phyloP scores from a whole-genome alignment of 1,140 invertebrate genomes.

The Caenorhabditis latens region DNA sequence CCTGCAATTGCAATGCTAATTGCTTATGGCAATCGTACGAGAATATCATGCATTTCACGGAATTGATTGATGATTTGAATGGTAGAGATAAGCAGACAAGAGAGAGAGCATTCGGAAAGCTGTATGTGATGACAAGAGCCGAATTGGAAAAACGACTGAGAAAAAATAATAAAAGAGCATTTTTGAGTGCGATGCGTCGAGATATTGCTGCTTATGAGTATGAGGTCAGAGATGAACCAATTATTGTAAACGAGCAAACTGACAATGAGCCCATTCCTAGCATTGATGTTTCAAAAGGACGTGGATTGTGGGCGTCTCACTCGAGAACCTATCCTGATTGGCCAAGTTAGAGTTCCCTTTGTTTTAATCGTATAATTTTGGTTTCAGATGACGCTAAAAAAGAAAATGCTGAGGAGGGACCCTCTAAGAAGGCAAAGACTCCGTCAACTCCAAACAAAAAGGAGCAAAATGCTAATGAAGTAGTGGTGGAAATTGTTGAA shows the following conservation, averaged over 20 bases:
- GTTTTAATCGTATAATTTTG: too few species aligned
- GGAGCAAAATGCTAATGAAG: too few species aligned
- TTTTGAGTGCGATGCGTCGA: background rate
- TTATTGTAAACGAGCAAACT: background rate
- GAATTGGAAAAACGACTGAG: background rate
- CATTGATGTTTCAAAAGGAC: background rate
- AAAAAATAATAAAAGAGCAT: background rate
- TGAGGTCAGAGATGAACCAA: background rate
- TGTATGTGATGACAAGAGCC: background rate
- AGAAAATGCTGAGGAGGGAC: too few species aligned
- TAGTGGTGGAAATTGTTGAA: too few species aligned
- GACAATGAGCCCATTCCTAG: background rate
- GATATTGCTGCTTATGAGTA: background rate
- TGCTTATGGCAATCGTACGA: background rate
- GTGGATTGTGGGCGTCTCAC: background rate
- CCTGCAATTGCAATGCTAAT: background rate
- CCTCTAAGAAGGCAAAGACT: too few species aligned
- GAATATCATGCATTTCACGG: background rate
- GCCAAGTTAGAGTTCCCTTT: background rate
- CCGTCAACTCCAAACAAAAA: too few species aligned
- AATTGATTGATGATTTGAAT: background rate
- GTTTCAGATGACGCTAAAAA: too few species aligned
- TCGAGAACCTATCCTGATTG: background rate
- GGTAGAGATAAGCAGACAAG: background rate
- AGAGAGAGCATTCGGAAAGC: background rate